Evolutionary conservation across 2,888 invertebrate species (phyloP).

Genomic region (Sclerodermus sp.): DNA sequence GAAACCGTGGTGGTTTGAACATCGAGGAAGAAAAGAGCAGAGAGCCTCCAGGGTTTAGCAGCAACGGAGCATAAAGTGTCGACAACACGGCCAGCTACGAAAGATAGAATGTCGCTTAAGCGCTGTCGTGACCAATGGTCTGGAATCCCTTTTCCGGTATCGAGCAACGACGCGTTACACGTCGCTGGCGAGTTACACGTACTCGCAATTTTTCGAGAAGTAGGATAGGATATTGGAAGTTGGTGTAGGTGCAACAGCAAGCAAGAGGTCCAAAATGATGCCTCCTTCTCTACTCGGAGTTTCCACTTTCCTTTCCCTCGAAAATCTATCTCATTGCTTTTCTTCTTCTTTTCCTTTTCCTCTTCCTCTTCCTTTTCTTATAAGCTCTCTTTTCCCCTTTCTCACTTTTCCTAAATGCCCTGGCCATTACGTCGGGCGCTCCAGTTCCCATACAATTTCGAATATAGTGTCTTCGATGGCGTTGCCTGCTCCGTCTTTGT

Average conservation of each 20-base stretch:
- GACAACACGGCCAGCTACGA: constrained; percentile 21
- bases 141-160: constrained; percentile 43
- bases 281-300: no score
- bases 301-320: no score
- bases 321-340: no score
- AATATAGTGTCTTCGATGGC: no score
- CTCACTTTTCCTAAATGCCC: constrained; percentile 15
- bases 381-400: not conserved
- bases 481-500: no score
- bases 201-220: constrained; percentile 30
- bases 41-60: constrained; percentile 19
- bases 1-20: constrained; percentile 3
- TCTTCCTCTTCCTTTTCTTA: constrained; percentile 1
- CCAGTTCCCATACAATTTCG: constrained; percentile 5
- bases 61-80: constrained; percentile 33
- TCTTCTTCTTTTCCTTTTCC: not conserved
- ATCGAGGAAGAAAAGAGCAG: constrained; percentile 5
- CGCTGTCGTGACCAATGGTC: constrained; percentile 42
- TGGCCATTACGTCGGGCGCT: constrained; percentile 14
- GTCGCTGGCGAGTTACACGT: constrained; percentile 27
- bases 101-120: constrained; percentile 48
- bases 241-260: no score
- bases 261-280: no score
- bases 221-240: no score
- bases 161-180: constrained; percentile 36